Conservation (phyloP, 2,113 vertebrate species). For the Bubo bubo region DNA sequence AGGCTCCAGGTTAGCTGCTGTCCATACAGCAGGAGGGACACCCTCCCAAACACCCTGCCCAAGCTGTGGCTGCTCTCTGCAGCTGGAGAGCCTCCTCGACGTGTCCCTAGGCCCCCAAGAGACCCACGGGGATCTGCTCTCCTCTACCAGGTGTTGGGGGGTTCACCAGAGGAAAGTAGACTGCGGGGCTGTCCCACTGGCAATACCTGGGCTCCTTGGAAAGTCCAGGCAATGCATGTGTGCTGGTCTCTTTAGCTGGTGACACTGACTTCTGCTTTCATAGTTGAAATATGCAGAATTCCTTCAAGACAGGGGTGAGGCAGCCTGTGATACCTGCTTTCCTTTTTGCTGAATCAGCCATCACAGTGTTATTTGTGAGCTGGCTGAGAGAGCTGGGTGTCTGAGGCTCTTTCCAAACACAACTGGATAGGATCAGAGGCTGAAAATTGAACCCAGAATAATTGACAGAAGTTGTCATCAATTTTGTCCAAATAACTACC, state of each 20-base stretch:
- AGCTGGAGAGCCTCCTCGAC: rapidly evolving
- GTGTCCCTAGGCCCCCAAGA: rapidly evolving
- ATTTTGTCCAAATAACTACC: background rate
- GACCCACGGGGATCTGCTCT: rapidly evolving
- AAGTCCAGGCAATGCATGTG: rapidly evolving
- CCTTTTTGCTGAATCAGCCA: background rate
- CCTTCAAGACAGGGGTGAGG: background rate
- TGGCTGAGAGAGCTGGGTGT: background rate
- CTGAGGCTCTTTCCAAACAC: background rate
- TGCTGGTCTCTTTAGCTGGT: background rate
- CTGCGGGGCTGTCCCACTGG: too few species aligned
- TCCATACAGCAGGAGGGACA: rapidly evolving
- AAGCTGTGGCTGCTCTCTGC: background rate
- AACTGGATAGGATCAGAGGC: background rate
- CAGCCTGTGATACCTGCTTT: background rate
- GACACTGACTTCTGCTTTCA: background rate
- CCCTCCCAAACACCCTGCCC: background rate
- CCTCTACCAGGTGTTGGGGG: rapidly evolving
- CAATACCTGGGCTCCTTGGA: rapidly evolving
- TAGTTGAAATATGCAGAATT: background rate
- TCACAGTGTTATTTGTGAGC: rapidly evolving
- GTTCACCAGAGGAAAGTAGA: background rate
- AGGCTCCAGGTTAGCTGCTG: background rate
- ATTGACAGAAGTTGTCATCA: background rate
- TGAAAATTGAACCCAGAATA: background rate